phyloP scores from a whole-genome alignment of 2,888 invertebrate species.

The Falcaria lacertinaria region DNA sequence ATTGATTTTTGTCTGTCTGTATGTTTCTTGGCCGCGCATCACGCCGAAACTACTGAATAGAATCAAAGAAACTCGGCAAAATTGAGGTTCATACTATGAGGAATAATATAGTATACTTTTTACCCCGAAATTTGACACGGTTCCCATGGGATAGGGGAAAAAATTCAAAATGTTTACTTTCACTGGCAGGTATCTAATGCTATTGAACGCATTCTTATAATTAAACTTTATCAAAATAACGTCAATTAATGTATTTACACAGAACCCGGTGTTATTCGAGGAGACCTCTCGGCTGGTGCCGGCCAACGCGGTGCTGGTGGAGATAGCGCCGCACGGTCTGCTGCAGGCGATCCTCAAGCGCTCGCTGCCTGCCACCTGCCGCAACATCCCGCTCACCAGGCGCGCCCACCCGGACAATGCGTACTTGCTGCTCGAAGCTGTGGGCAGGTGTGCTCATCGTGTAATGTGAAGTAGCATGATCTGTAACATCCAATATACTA shows the following conservation, averaged over 20 bases:
- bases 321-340: constrained; percentile 94
- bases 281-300: constrained; percentile 89
- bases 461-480: neutral
- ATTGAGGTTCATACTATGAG: no score
- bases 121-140: no score
- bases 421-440: constrained; percentile 75
- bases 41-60: no score
- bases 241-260: neutral
- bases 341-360: constrained; percentile 92
- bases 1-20: no score
- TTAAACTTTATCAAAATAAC: no score
- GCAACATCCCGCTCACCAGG: constrained; percentile 86
- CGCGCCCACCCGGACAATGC: constrained; percentile 82
- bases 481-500: neutral
- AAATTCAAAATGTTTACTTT: no score
- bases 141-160: no score
- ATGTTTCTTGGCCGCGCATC: no score
- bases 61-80: no score
- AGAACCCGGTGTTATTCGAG: constrained; percentile 86
- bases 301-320: constrained; percentile 88
- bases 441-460: constrained; percentile 78
- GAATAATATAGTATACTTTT: no score
- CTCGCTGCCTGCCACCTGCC: constrained; percentile 81
- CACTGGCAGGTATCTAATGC: no score
- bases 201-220: no score